Evolutionary conservation across 2,888 invertebrate genomes (phyloP).

Genomic region (Acrobasis suavella): DNA sequence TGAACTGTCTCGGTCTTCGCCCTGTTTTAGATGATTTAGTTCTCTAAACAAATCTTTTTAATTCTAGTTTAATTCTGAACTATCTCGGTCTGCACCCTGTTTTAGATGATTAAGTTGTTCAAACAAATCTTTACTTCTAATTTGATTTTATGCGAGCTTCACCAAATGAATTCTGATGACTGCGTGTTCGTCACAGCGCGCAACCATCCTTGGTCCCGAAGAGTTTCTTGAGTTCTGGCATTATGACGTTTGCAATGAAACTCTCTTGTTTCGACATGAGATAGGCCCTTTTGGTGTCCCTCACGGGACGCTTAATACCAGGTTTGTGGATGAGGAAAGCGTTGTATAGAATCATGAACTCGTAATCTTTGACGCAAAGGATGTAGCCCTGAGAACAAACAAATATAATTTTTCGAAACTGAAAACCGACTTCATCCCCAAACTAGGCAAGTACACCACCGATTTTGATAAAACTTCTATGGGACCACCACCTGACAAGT

Average conservation of each 20-base stretch:
- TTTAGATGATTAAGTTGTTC: conserved; percentile 4
- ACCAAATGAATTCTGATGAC: conserved; percentile 20
- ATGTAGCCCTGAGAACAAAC: conserved; percentile 88
- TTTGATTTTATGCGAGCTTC: background rate
- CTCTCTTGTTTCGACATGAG: conserved; percentile 89
- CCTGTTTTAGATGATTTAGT: too few species aligned
- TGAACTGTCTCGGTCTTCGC: too few species aligned
- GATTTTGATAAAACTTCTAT: too few species aligned
- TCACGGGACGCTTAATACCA: conserved; percentile 92
- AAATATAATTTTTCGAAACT: too few species aligned
- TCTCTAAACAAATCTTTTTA: too few species aligned
- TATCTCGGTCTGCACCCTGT: conserved; percentile 1
- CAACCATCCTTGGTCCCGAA: conserved; percentile 92
- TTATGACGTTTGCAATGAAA: conserved; percentile 89
- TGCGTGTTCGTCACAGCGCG: conserved; percentile 82
- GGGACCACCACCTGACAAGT: too few species aligned
- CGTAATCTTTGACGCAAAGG: conserved; percentile 94
- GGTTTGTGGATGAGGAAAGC: conserved; percentile 96
- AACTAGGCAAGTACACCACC: too few species aligned
- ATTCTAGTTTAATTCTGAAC: conserved; percentile 4
- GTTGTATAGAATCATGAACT: conserved; percentile 95
- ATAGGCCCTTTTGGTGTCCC: conserved; percentile 88
- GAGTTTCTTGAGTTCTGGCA: conserved; percentile 92
- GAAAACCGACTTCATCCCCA: too few species aligned
- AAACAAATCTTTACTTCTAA: too few species aligned